Evolutionary conservation across 2,888 invertebrate species (phyloP).

Genomic region (Dermolepida albohirtum): DNA sequence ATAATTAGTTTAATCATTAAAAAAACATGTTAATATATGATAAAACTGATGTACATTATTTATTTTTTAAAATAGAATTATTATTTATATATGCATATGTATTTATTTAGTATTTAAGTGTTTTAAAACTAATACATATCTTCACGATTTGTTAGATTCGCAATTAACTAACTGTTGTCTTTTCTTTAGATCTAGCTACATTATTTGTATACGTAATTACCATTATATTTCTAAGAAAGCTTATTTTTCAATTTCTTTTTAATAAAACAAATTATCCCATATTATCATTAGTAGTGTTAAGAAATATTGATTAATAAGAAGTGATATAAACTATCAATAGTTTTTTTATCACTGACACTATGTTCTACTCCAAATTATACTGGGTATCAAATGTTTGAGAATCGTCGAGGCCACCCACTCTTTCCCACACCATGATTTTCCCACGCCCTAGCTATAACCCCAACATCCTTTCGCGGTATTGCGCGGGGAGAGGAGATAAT

Average conservation of each 20-base stretch:
- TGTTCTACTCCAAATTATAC: conserved; percentile 56
- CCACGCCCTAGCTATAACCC: conserved; percentile 84
- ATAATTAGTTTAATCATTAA: no score
- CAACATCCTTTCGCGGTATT: conserved; percentile 70
- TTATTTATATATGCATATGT: no score
- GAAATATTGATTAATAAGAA: not conserved
- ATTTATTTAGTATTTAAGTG: no score
- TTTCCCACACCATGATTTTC: conserved; percentile 85
- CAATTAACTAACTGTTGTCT: no score
- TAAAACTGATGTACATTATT: no score
- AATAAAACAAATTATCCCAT: conserved; percentile 11
- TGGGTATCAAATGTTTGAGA: conserved; percentile 69
- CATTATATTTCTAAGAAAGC: no score
- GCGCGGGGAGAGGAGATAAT: conserved; percentile 45
- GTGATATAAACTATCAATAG: not conserved
- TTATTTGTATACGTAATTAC: no score
- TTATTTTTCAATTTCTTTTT: conserved; percentile 34
- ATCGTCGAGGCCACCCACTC: conserved; percentile 78
- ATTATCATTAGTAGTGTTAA: not conserved
- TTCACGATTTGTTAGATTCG: no score
- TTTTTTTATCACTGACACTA: not conserved
- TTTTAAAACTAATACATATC: no score
- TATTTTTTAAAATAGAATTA: no score
- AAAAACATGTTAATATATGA: no score
- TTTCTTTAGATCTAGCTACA: no score